Percentiles rank a stretch among this genome's conserved stretches.
Conservation (phyloP, 2,797 vertebrate species). For the Hylomyscus alleni region DNA sequence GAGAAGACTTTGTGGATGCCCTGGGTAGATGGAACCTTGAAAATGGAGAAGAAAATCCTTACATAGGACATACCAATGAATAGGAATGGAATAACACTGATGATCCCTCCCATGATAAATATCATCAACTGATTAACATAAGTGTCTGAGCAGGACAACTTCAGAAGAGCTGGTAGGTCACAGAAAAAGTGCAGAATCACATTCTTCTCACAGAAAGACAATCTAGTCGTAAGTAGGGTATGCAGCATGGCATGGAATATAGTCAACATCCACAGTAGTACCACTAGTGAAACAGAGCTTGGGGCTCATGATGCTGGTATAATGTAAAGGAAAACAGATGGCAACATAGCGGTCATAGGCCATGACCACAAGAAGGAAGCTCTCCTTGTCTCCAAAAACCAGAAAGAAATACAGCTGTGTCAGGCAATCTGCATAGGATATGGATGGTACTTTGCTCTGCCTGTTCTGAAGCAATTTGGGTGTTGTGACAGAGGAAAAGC, state of each 20-base stretch:
- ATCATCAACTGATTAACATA: conserved; percentile 55
- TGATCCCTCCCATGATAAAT: conserved; percentile 59
- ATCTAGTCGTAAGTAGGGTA: neutral
- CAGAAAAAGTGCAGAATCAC: conserved; percentile 71
- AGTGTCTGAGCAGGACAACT: conserved; percentile 69
- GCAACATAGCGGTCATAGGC: conserved; percentile 87
- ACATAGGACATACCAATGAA: conserved; percentile 72
- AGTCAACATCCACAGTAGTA: conserved; percentile 56
- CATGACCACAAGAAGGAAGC: conserved; percentile 87
- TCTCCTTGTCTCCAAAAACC: conserved; percentile 87
- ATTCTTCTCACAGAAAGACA: conserved; percentile 2
- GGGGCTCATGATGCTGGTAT: conserved; percentile 82
- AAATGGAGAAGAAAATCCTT: conserved; percentile 61
- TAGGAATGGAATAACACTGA: conserved; percentile 68
- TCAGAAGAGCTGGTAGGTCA: neutral
- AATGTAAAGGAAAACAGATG: conserved; percentile 87
- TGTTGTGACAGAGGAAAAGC: conserved; percentile 70
- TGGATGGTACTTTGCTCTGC: conserved; percentile 29
- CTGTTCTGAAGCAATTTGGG: conserved; percentile 73
- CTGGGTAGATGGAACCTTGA: neutral
- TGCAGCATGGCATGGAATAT: conserved; percentile 61
- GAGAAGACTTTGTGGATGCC: neutral
- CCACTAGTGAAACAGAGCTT: conserved; percentile 47
- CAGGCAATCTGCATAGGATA: conserved; percentile 83
- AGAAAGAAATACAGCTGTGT: conserved; percentile 87